phyloP scores from a whole-genome alignment of 2,888 invertebrate genomes.

The Temnothorax unifasciatus region DNA sequence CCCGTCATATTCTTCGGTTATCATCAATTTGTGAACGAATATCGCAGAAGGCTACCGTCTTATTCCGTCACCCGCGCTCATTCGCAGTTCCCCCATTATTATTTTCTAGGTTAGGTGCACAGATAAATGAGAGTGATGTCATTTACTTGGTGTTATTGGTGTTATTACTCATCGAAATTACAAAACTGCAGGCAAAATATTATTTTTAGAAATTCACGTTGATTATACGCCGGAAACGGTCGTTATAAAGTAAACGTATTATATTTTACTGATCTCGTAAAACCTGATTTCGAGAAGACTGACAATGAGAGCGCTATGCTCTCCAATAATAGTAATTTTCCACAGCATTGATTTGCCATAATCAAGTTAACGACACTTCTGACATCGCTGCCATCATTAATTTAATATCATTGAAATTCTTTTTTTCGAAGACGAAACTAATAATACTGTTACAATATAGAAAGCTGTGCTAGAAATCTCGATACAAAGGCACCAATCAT shows the following conservation, averaged over 20 bases:
- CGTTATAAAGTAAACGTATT: neutral
- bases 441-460: neutral
- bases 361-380: neutral
- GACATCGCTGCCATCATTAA: neutral
- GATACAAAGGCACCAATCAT: neutral
- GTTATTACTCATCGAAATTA: neutral
- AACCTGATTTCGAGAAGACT: neutral
- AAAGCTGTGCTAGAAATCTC: neutral
- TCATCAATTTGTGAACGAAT: neutral
- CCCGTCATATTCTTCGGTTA: neutral
- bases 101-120: neutral
- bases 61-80: neutral
- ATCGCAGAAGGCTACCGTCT: neutral
- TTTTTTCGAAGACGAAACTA: neutral
- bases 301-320: neutral
- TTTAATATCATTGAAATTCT: neutral
- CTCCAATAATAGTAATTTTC: neutral
- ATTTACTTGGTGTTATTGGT: neutral
- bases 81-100: neutral
- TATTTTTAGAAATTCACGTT: neutral
- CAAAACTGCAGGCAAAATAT: neutral
- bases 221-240: neutral
- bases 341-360: neutral
- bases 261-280: neutral
- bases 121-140: neutral